phyloP scores from a whole-genome alignment of 2,113 vertebrate species.

The Spilogale gracilis region DNA sequence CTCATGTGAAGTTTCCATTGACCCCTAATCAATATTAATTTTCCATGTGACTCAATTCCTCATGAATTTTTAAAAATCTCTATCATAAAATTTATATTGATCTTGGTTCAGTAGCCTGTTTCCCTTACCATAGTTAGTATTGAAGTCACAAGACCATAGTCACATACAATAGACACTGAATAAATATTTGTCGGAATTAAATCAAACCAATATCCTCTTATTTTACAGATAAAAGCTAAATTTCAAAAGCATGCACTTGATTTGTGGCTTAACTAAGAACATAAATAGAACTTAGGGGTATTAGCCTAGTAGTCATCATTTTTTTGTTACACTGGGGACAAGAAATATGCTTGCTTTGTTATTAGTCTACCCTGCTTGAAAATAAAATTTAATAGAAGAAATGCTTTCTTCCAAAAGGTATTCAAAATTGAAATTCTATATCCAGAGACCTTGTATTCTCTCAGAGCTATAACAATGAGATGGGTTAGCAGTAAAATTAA shows the following conservation, averaged over 20 bases:
- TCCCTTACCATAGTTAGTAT: not conserved
- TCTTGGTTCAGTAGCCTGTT: not conserved
- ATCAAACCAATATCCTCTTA: not conserved
- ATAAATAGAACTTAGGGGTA: not conserved
- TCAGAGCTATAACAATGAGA: not conserved
- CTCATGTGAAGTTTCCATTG: not conserved
- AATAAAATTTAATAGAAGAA: constrained; percentile 20
- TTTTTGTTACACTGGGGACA: not conserved
- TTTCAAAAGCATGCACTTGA: not conserved
- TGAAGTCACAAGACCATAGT: not conserved
- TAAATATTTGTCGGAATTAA: constrained; percentile 42
- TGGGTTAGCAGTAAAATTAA: not conserved
- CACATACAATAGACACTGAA: not conserved
- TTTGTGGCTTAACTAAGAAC: not conserved
- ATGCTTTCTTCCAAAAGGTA: not conserved
- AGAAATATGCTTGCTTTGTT: not conserved
- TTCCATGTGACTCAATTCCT: not conserved
- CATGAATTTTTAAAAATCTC: not conserved
- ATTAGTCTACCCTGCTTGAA: not conserved
- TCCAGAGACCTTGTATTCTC: not conserved
- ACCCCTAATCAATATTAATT: not conserved
- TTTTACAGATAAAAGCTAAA: not conserved
- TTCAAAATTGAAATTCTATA: not conserved
- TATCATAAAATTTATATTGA: not conserved
- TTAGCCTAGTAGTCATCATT: not conserved